Conservation (phyloP, 2,797 vertebrate genomes). For the Urosaurus nigricauda region DNA sequence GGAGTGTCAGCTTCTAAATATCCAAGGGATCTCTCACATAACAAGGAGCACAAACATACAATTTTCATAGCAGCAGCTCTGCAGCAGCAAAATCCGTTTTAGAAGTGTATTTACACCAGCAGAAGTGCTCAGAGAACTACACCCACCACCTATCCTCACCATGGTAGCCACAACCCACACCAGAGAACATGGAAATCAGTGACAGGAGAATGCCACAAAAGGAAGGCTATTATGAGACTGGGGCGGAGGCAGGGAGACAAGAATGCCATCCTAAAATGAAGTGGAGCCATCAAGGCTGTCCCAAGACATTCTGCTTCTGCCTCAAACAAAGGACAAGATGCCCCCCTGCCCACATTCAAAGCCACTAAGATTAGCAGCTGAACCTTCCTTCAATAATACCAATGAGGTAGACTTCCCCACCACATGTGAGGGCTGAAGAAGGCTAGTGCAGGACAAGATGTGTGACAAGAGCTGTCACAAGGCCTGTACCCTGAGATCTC, state of each 20-base stretch:
- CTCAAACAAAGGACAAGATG: background rate
- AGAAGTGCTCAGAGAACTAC: slow-evolving; percentile 68
- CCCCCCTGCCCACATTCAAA: background rate
- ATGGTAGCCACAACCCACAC: slow-evolving; percentile 78
- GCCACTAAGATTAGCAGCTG: background rate
- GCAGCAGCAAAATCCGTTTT: slow-evolving; percentile 64
- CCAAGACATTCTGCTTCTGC: background rate
- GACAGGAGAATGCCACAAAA: slow-evolving; percentile 52
- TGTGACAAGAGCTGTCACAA: background rate
- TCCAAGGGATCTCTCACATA: slow-evolving; percentile 3
- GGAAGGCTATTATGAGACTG: background rate
- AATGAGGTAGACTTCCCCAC: background rate
- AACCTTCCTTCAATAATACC: background rate
- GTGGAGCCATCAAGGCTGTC: background rate
- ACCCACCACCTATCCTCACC: slow-evolving; percentile 75
- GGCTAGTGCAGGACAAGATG: background rate
- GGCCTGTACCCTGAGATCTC: too few species aligned
- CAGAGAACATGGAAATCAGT: slow-evolving; percentile 40
- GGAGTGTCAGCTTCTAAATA: background rate
- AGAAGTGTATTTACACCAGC: slow-evolving; percentile 72
- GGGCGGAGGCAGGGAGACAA: background rate
- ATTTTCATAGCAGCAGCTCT: slow-evolving; percentile 35
- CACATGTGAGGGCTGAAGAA: background rate
- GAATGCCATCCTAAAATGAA: background rate
- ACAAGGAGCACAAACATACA: slow-evolving; percentile 11